Conservation (phyloP, 1,140 invertebrate genomes). For the Galleria mellonella region DNA sequence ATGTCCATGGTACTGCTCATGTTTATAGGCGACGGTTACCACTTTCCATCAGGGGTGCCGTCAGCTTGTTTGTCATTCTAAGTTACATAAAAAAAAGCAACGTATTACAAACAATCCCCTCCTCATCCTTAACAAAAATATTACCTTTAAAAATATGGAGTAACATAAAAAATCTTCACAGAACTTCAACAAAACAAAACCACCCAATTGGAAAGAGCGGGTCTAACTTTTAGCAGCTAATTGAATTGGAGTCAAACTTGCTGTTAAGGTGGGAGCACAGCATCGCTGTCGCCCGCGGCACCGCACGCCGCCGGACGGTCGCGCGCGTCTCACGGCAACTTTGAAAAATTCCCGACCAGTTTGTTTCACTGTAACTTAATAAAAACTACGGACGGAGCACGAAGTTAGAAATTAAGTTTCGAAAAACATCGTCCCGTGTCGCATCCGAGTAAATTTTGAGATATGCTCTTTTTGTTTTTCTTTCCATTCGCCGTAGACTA, state of each 20-base stretch:
- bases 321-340: slow-evolving; percentile 27
- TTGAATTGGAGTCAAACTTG: slow-evolving; percentile 34
- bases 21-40: too few species aligned
- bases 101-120: too few species aligned
- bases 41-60: too few species aligned
- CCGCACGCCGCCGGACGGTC: slow-evolving; percentile 14
- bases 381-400: slow-evolving; percentile 32
- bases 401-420: slow-evolving; percentile 35
- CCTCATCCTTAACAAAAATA: too few species aligned
- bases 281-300: slow-evolving; percentile 15
- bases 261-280: slow-evolving; percentile 9
- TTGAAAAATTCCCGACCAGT: slow-evolving; percentile 51
- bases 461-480: not conserved
- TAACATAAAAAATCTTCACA: slow-evolving; percentile 4
- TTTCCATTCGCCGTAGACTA: not conserved
- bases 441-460: not conserved
- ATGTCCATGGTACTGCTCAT: too few species aligned
- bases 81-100: too few species aligned
- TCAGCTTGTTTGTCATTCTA: too few species aligned
- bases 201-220: slow-evolving; percentile 18
- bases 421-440: slow-evolving; percentile 15
- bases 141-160: too few species aligned
- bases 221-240: slow-evolving; percentile 36
- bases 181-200: slow-evolving; percentile 14
- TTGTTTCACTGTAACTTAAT: slow-evolving; percentile 59